Base-by-base conservation (phyloP, 1,140 invertebrate species). In the Lucilia cuprina region DNA sequence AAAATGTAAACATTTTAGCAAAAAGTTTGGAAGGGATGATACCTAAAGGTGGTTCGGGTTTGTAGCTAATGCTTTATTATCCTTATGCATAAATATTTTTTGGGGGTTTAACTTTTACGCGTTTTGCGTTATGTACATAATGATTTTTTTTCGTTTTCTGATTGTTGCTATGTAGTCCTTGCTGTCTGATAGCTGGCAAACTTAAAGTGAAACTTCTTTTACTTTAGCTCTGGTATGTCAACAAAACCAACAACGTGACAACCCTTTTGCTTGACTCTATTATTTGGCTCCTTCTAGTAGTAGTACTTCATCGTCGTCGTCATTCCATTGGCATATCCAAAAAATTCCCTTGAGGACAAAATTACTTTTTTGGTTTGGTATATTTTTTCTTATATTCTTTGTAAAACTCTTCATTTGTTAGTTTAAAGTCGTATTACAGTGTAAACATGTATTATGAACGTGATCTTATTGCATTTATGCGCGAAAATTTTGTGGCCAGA, bases 81-180 rank as follows among this genome's bases (percentile, higher is more conserved):
- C 75, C 75, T 82, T 70, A 60, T 82, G 83, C 50, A 74, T 84
- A 82, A 74, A 84, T 84, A 84, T 84, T 84, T 84, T 21, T 82
- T 80, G 41, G 41, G 83, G 25, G 50, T 84, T 84, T 34, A 84
- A 84, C 83, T 84, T 84, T 84, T 41, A 55, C 77, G 83, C 77
- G 41, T 70, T 65, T 30, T 21, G 30, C 65, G 65, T 70, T 21
- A 21, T 19, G 50, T 60, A 17, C 41, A 30, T 13, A 60, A 34
- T 41, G 55, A 47, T 49, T 78, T 80, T 35, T 78, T 78, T 80
- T 82, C 5, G n/a, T 70, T 82, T 21, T 47, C 82, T 55, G 17
- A 41, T 34, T 65, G 49, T 84, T 78, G 34, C 49, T 75, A n/a
- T n/a, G 41, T 74, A 74, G 82, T 25, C 41, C 70, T 83, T 21